These are phyloP conservation scores for Agrotis puta DNA, from an alignment of 2,888 invertebrate genomes.

Conservation along the genomic window DNA sequence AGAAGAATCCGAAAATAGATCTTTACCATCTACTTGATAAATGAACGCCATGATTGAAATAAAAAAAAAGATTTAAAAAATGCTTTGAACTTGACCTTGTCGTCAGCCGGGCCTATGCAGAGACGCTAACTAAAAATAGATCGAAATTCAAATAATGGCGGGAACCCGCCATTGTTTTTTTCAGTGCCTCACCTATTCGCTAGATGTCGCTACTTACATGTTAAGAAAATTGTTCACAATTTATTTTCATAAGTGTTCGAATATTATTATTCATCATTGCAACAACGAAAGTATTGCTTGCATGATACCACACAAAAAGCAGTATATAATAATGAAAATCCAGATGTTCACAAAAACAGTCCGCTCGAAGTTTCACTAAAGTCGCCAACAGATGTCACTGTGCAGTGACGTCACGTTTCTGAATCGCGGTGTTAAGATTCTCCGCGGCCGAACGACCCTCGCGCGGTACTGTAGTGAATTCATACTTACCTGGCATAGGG, in stretches of 20 bases:
- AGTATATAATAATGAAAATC: neutral
- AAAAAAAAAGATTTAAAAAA: no score
- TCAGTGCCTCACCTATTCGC: neutral
- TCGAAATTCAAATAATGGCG: constrained; percentile 35
- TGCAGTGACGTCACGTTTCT: constrained; percentile 78
- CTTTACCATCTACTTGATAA: no score
- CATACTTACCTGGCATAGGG: constrained; percentile 70
- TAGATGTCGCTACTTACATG: constrained; percentile 42
- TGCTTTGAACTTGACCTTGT: neutral
- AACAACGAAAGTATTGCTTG: neutral
- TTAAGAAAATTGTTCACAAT: neutral
- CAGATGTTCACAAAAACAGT: fast-evolving
- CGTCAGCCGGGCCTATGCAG: neutral
- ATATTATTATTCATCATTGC: neutral
- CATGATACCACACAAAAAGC: neutral
- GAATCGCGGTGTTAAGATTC: constrained; percentile 57
- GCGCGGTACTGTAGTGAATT: neutral
- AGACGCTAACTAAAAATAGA: neutral
- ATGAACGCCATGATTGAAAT: no score
- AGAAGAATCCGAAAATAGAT: no score
- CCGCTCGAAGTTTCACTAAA: neutral
- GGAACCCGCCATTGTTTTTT: constrained; percentile 13
- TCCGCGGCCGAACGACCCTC: constrained; percentile 39
- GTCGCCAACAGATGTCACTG: constrained; percentile 45
- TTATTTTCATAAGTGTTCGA: neutral